Percentiles rank a stretch among this genome's conserved stretches.
These are phyloP conservation scores for Chiloscyllium plagiosum DNA, from an alignment of 2,113 vertebrate genomes.

Conservation along the genomic window DNA sequence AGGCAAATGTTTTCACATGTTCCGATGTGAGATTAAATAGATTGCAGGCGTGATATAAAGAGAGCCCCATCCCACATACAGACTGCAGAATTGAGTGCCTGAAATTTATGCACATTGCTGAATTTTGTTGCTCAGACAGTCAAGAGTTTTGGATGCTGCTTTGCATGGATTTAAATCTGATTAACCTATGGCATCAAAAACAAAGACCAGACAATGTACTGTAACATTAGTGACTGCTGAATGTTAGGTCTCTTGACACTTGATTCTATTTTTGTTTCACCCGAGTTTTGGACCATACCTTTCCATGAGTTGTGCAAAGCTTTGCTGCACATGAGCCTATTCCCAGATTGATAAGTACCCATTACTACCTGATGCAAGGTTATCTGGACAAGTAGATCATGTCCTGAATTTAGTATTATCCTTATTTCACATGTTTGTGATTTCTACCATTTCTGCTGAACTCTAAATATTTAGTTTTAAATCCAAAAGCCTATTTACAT, in stretches of 20 bases:
- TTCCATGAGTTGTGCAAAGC: neutral
- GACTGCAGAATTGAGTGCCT: neutral
- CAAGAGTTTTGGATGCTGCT: neutral
- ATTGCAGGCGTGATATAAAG: neutral
- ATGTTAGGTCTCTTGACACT: neutral
- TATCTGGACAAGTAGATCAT: neutral
- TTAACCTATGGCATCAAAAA: neutral
- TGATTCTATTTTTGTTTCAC: neutral
- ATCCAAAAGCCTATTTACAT: conserved; percentile 1
- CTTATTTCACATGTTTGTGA: neutral
- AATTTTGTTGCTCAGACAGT: neutral
- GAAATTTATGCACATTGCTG: neutral
- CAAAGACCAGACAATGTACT: neutral
- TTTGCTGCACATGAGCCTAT: neutral
- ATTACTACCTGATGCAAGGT: neutral
- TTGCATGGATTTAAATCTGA: neutral
- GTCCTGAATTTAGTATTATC: neutral
- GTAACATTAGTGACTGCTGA: neutral
- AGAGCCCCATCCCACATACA: neutral
- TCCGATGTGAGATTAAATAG: neutral
- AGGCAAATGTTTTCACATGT: neutral
- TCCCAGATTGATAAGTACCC: no score
- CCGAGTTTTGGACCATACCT: neutral
- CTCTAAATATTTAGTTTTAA: neutral
- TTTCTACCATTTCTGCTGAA: conserved; percentile 1